Percentiles rank a stretch among this genome's conserved stretches.
Conservation (phyloP, 1,140 invertebrate genomes). For the Ips nitidus region DNA sequence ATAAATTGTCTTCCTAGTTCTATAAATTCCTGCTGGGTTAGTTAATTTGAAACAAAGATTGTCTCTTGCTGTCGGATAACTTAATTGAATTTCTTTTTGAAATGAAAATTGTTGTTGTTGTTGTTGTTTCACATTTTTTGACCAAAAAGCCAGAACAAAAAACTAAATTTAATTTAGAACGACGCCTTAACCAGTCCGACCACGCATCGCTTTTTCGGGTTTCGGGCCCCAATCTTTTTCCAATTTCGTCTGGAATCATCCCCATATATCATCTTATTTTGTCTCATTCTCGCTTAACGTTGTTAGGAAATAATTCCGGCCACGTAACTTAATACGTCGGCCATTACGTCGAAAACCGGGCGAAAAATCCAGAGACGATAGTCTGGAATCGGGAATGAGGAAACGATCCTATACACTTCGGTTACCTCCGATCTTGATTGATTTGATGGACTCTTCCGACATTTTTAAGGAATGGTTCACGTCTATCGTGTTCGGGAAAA, state of each 20-base stretch:
- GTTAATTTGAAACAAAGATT: too few species aligned
- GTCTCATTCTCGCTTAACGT: slow-evolving; percentile 28
- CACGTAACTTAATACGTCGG: slow-evolving; percentile 35
- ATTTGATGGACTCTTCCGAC: slow-evolving; percentile 30
- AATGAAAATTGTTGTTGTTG: too few species aligned
- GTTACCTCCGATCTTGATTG: slow-evolving; percentile 45
- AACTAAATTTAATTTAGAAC: not conserved
- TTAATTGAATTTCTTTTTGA: too few species aligned
- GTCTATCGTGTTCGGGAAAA: not conserved
- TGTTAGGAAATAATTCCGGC: slow-evolving; percentile 33
- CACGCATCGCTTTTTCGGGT: not conserved
- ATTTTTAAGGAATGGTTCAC: not conserved
- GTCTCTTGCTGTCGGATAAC: too few species aligned
- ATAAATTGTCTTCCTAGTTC: too few species aligned
- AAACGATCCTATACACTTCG: slow-evolving; percentile 20
- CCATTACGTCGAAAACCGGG: slow-evolving; percentile 30
- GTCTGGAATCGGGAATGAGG: slow-evolving; percentile 33
- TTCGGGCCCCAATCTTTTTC: slow-evolving; percentile 26
- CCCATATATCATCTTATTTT: slow-evolving; percentile 31
- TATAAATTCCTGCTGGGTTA: too few species aligned
- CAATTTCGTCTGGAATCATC: slow-evolving; percentile 21
- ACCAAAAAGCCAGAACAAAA: not conserved
- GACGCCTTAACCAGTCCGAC: slow-evolving; percentile 4
- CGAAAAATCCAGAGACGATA: slow-evolving; percentile 33
- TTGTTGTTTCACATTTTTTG: too few species aligned